phyloP scores from a whole-genome alignment of 1,140 invertebrate genomes.

The Achroia grisella region DNA sequence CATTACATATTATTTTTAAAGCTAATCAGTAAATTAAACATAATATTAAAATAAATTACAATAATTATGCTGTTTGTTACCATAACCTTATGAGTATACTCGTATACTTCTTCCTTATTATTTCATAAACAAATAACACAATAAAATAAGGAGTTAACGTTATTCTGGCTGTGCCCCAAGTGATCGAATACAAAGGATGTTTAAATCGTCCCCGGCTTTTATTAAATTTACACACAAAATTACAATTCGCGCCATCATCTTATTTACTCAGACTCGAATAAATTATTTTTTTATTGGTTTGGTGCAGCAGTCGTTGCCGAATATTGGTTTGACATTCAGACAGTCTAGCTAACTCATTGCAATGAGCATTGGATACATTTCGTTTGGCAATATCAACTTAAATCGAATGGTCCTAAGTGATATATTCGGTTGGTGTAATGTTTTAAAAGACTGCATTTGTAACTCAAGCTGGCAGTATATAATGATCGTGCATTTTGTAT shows the following conservation, averaged over 20 bases:
- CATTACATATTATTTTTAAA: no score
- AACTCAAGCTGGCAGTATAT: constrained; percentile 47
- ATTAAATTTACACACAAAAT: constrained; percentile 35
- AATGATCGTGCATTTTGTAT: constrained; percentile 57
- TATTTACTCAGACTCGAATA: constrained; percentile 66
- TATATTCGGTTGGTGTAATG: constrained; percentile 10
- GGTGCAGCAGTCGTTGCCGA: constrained; percentile 55
- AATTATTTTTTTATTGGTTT: constrained; percentile 70
- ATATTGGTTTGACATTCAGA: constrained; percentile 73
- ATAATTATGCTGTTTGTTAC: no score
- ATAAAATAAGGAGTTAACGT: background rate
- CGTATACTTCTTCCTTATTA: background rate
- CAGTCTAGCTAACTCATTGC: constrained; percentile 65
- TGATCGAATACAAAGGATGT: constrained; percentile 1
- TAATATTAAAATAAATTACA: no score
- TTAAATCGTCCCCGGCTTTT: background rate
- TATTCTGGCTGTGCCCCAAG: constrained; percentile 21
- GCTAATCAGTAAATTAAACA: no score
- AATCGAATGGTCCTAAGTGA: constrained; percentile 7
- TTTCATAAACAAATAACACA: constrained; percentile 3
- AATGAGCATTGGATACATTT: constrained; percentile 16
- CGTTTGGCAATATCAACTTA: constrained; percentile 21
- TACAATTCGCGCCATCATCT: constrained; percentile 56
- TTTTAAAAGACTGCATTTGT: constrained; percentile 38
- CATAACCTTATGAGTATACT: no score